These are phyloP conservation scores for Myotis myotis DNA, from an alignment of 2,797 vertebrate genomes.

Conservation along the genomic window DNA sequence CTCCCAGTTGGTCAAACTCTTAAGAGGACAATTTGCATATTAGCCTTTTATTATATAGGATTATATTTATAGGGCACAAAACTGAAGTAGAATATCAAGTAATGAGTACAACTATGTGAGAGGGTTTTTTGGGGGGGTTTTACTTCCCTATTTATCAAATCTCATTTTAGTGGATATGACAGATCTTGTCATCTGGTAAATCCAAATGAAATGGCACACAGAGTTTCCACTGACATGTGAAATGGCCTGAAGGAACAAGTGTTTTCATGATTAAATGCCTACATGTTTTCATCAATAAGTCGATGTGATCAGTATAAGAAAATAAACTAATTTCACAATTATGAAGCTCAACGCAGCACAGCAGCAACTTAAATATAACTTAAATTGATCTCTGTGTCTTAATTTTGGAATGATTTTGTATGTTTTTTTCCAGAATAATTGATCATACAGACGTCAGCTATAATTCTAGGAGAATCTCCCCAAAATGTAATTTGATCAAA, in stretches of 20 bases:
- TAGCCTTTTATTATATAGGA: no score
- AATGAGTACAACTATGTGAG: not conserved
- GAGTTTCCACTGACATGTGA: not conserved
- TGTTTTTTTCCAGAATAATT: not conserved
- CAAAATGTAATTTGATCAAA: not conserved
- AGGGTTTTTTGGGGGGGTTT: not conserved
- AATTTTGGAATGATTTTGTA: not conserved
- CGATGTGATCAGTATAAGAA: not conserved
- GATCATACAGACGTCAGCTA: not conserved
- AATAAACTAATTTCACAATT: not conserved
- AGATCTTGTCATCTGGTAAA: not conserved
- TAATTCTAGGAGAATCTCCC: not conserved
- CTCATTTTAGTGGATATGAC: not conserved
- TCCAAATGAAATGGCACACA: not conserved
- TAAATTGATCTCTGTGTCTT: not conserved
- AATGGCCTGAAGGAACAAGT: not conserved
- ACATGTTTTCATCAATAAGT: not conserved
- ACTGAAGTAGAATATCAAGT: not conserved
- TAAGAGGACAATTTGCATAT: no score
- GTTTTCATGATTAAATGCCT: not conserved
- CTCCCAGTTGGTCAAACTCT: no score
- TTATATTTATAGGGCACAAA: not conserved
- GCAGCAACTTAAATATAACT: not conserved
- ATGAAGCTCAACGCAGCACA: not conserved
- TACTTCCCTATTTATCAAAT: not conserved